Base-by-base conservation (phyloP, 2,888 invertebrate species). In the Nymphalis urticae region DNA sequence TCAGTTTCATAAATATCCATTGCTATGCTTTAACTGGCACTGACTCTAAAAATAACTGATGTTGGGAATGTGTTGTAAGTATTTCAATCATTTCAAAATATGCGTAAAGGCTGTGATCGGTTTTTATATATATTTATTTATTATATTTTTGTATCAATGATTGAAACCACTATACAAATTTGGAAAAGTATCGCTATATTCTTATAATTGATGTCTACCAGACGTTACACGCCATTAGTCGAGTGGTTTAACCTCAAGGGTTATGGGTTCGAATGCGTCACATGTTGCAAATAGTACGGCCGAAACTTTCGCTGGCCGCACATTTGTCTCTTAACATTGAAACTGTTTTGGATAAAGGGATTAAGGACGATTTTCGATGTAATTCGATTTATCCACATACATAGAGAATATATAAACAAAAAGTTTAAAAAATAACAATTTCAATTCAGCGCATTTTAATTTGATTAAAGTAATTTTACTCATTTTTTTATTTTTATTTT, bases 241-340 rank as follows among this genome's bases (percentile, higher is more conserved):
- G 81, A 78, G 77, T 77, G 82, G 77, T 79, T 82, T 85, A 86
- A 85, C 86, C 87, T 86, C 87, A 86, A 83, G 87, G 88, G 87
- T 86, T 84, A 82, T 80, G 82, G 85, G 82, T 85, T 85, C 80
- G 80, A 80, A 82, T 75, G 83, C 85, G 83, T 81, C 89, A 89
- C 80, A 88, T 89, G 88, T 86, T 81, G 81, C 78, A 81, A 87
- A 87, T 85, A 84, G 88, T 86, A 82, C 81, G 82, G 79, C 77
- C 77, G 74, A 84, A 89, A 89, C 83, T 88, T 87, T 84, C 77
- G 77, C 83, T 76, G 68, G 73, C 88, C 86, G 84, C 87, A 87
- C 87, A 87, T 88, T 85, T 87, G 85, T 88, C 87, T 88, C 82
- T 79, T 78, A 84, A 82, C 82, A 82, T 64, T 66, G 70, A 70